A percentile compares a stretch with the other conserved stretches of the same genome.
Evolutionary conservation across 2,113 vertebrate genomes (phyloP).

Genomic region (Seriola aureovittata): DNA sequence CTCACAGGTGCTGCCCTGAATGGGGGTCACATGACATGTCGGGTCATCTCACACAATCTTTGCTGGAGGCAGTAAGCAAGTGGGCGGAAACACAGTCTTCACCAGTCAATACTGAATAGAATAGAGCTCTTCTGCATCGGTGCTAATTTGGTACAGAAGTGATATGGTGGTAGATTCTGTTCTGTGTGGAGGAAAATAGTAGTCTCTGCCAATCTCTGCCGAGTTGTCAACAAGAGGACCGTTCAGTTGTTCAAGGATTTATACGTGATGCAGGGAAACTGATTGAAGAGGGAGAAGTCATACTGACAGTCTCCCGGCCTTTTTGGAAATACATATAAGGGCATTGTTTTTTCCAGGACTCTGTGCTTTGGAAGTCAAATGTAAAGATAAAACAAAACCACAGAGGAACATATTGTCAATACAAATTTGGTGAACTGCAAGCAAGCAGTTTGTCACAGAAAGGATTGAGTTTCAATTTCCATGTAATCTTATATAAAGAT

Average conservation of each 20-base stretch:
- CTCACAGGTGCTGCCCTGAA: conserved; percentile 74
- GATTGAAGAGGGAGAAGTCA: neutral
- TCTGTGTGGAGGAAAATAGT: conserved; percentile 17
- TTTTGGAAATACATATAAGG: neutral
- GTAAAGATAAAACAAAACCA: neutral
- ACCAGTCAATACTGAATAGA: conserved; percentile 56
- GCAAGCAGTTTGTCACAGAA: neutral
- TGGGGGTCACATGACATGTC: conserved; percentile 69
- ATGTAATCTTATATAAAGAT: neutral
- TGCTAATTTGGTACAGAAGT: conserved; percentile 53
- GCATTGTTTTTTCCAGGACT: neutral
- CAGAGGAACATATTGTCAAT: neutral
- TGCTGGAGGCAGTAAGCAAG: conserved; percentile 67
- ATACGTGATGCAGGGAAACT: conserved; percentile 17
- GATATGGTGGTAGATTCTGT: neutral
- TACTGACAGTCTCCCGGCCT: neutral
- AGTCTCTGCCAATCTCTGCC: conserved; percentile 11
- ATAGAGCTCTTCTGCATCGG: conserved; percentile 57
- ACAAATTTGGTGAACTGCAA: neutral
- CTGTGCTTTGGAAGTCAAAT: neutral
- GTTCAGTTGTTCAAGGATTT: conserved; percentile 27
- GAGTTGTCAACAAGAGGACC: conserved; percentile 11
- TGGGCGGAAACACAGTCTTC: conserved; percentile 50
- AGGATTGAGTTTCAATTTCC: neutral
- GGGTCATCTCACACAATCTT: conserved; percentile 78